These are phyloP conservation scores for Carcina quercana DNA, from an alignment of 2,888 invertebrate genomes.

Conservation along the genomic window DNA sequence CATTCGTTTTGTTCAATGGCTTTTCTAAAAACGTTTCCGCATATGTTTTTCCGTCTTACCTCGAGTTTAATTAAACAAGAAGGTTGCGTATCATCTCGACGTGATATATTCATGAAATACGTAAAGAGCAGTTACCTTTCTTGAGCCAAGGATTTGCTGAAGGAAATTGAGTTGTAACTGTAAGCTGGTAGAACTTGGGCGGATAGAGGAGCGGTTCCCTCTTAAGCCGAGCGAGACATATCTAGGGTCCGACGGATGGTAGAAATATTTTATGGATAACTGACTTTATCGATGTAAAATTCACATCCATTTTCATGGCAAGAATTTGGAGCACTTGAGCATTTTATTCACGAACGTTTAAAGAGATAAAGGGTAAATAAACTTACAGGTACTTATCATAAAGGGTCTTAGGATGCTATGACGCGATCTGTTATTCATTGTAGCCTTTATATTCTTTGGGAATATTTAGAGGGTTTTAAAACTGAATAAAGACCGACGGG, in stretches of 20 bases:
- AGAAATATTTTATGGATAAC: conserved; percentile 21
- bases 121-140: conserved; percentile 39
- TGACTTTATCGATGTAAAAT: conserved; percentile 3
- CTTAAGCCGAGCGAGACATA: conserved; percentile 35
- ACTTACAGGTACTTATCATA: too few relatives aligned
- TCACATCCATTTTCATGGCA: conserved; percentile 1
- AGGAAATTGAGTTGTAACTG: conserved; percentile 46
- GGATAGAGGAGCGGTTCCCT: conserved; percentile 34
- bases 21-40: too few relatives aligned
- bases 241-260: conserved; percentile 24
- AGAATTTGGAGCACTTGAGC: too few relatives aligned
- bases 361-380: not conserved
- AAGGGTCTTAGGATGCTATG: not conserved
- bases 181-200: conserved; percentile 45
- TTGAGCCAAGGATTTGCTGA: conserved; percentile 51
- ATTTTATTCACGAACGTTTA: too few relatives aligned
- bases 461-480: too few relatives aligned
- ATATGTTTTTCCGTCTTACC: too few relatives aligned
- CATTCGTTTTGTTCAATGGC: too few relatives aligned
- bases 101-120: conserved; percentile 43
- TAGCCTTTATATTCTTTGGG: too few relatives aligned
- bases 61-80: conserved; percentile 3
- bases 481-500: too few relatives aligned
- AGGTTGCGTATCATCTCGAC: not conserved
- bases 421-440: too few relatives aligned